A percentile compares a stretch with the other conserved stretches of the same genome.
These are phyloP conservation scores for Drosophila sturtevanti DNA, from an alignment of 1,140 invertebrate genomes.

Conservation along the genomic window DNA sequence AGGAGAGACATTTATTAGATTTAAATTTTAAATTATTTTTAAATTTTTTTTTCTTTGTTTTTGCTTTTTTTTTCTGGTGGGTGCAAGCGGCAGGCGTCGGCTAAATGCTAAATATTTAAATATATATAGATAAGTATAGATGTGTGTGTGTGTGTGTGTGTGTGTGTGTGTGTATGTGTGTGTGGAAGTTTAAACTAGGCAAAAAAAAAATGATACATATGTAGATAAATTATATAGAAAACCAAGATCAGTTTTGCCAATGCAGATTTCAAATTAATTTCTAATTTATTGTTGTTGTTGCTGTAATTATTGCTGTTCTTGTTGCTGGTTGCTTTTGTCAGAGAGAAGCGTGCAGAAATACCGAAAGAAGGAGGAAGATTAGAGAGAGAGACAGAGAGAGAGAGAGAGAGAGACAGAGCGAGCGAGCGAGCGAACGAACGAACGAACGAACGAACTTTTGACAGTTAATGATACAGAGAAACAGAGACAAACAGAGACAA, in stretches of 20 bases:
- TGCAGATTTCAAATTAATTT: conserved; percentile 43
- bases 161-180: conserved; percentile 37
- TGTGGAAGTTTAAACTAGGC: conserved; percentile 72
- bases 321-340: conserved; percentile 34
- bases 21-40: conserved; percentile 5
- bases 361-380: conserved; percentile 35
- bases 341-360: conserved; percentile 70
- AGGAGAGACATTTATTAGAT: conserved; percentile 4
- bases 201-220: conserved; percentile 35
- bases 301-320: conserved; percentile 31
- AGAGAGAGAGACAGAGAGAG: conserved; percentile 31
- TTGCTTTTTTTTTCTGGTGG: conserved; percentile 25
- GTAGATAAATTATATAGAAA: not conserved
- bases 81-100: conserved; percentile 52
- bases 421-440: conserved; percentile 12
- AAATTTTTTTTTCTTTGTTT: conserved; percentile 15
- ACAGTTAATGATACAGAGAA: conserved; percentile 16
- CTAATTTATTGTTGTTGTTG: conserved; percentile 38
- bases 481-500: conserved; percentile 16
- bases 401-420: conserved; percentile 1
- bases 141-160: conserved; percentile 15
- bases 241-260: conserved; percentile 49
- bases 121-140: conserved; percentile 23
- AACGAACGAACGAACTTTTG: conserved; percentile 19
- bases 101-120: conserved; percentile 27